Evolutionary conservation across 2,113 vertebrate species (phyloP).

Genomic region (Stegostoma tigrinum): DNA sequence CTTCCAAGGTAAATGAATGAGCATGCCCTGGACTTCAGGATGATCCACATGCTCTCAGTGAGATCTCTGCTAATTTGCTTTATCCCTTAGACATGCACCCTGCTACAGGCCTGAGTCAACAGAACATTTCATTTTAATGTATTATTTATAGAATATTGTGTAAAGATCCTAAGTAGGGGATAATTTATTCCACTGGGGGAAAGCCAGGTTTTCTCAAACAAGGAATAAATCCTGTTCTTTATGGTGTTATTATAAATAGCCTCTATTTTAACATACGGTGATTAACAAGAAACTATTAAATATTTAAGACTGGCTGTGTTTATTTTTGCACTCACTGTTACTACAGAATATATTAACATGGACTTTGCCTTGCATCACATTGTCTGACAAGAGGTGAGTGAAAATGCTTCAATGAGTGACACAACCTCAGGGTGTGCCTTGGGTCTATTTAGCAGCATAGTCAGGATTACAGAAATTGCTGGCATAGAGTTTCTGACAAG

Average conservation of each 20-base stretch:
- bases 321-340: neutral
- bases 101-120: neutral
- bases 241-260: neutral
- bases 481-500: neutral
- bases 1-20: neutral
- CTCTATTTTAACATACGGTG: neutral
- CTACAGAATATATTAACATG: neutral
- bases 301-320: neutral
- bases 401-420: neutral
- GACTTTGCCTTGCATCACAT: neutral
- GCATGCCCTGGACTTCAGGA: neutral
- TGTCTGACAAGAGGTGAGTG: neutral
- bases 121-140: neutral
- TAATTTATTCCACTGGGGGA: slow-evolving; percentile 3
- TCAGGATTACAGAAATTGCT: neutral
- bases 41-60: neutral
- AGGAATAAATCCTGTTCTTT: neutral
- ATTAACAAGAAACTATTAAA: neutral
- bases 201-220: neutral
- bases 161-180: neutral
- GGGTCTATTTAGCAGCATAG: neutral
- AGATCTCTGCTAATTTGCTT: neutral
- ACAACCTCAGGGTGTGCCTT: neutral
- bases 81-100: neutral
- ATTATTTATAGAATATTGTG: neutral